A percentile compares a stretch with the other conserved stretches of the same genome.
Conservation (phyloP, 2,113 vertebrate genomes). For the Leuciscus idus region DNA sequence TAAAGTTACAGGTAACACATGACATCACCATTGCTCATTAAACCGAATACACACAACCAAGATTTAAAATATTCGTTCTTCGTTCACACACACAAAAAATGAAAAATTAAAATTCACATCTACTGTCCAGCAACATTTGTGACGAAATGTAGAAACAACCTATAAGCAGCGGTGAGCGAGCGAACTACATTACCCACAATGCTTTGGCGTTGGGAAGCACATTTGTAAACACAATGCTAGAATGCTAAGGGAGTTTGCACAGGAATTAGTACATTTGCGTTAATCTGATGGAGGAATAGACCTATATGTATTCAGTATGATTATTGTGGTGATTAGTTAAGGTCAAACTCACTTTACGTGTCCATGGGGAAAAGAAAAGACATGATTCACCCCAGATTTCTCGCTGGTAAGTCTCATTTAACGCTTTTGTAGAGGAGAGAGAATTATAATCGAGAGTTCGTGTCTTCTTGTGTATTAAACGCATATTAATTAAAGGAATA, state of each 20-base stretch:
- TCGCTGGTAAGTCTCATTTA: conserved; percentile 67
- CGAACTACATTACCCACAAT: conserved; percentile 64
- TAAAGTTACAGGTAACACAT: neutral
- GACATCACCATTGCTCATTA: neutral
- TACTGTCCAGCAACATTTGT: no score
- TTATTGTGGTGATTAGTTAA: neutral
- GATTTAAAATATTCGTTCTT: neutral
- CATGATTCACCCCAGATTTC: conserved; percentile 76
- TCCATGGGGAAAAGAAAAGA: conserved; percentile 82
- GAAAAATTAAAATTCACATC: no score
- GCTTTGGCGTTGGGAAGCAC: neutral
- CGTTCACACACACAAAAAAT: neutral
- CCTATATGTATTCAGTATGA: neutral
- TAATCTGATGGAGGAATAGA: neutral
- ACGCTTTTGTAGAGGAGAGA: no score
- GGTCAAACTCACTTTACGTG: neutral
- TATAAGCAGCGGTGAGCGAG: no score
- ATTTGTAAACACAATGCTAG: conserved; percentile 14
- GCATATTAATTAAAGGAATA: neutral
- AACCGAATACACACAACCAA: no score
- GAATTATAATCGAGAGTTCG: no score
- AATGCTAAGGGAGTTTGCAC: neutral
- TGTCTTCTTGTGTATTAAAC: neutral
- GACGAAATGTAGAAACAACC: no score
- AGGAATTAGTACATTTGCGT: neutral